Evolutionary conservation across 1,140 invertebrate species (phyloP), one percentile per base, ranked within the genome.

Genomic region (Oreohelix idahoensis): DNA sequence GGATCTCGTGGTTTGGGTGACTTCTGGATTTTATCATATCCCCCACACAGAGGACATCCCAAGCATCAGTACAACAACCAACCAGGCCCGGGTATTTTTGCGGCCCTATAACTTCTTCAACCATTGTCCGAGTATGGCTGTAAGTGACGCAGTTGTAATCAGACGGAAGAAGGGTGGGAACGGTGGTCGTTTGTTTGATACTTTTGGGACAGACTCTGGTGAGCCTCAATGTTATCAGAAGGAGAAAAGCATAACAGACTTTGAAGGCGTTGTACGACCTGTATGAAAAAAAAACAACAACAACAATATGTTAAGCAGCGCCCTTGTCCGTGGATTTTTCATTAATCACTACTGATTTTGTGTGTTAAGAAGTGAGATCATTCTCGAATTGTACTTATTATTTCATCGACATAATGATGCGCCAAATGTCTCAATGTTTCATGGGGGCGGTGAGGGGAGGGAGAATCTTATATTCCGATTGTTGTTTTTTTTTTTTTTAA

Each of bases 1-100:
- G 76, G 91, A 92, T 71, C 81, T 92, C 0, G 89, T 92, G n/a
- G 87, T 88, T 15, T 92, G 91, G 91, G 83, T 89, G 23, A 91
- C 91, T 0, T 77, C 90, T 66, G 91, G 91, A 15, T 66, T 86
- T 20, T 79, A 87, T 49, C 88, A 90, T 80, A 88, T 92, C 32
- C 91, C 91, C 1, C 85, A 85, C 23, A 86, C 89, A 15, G 91
- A 91, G 58, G 91, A 92, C 73, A 84, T 91, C 4, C 91, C 91
- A 0, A 87, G 89, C 15, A 89, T 85, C 8, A 84, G 89, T 29
- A 92, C 90, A 11, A 73, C 87, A 5, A 86, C 82, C 23, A 87
- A 86, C 42, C 86, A 88, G 32, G 85, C 86, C 10, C 74, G 66
- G 11, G 75, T 92, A 53, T 79, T 86, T 39, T 74, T 92, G 17